Evolutionary conservation across 2,113 vertebrate genomes (phyloP).

Genomic region (Dipodomys spectabilis): DNA sequence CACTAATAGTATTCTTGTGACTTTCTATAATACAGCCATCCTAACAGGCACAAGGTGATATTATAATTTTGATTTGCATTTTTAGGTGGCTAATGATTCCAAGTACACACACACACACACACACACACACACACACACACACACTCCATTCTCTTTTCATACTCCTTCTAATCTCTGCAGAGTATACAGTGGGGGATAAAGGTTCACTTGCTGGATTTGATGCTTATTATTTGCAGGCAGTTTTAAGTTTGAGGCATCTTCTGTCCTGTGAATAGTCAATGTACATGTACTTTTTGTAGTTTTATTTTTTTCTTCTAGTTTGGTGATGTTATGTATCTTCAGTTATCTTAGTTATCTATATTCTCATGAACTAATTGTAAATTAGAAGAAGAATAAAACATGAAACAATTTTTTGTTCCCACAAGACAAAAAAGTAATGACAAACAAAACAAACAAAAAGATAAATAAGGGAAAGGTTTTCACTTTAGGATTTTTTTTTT

Average conservation of each 20-base stretch:
- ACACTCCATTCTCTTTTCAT: no score
- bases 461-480: not conserved
- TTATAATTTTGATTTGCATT: not conserved
- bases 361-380: not conserved
- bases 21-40: not conserved
- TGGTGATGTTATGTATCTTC: not conserved
- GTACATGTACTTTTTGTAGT: not conserved
- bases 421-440: not conserved
- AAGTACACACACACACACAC: no score
- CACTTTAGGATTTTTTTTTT: not conserved
- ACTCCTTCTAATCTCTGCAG: not conserved
- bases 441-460: not conserved
- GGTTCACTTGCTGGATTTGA: not conserved
- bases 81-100: not conserved
- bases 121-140: no score
- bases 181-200: not conserved
- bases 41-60: not conserved
- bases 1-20: not conserved
- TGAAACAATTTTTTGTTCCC: not conserved
- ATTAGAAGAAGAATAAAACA: not conserved
- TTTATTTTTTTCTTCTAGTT: conserved; percentile 18
- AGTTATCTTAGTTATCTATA: not conserved
- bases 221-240: not conserved
- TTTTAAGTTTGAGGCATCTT: not conserved
- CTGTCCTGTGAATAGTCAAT: not conserved